Base-by-base conservation (phyloP, 23 tunicate species). In the Ascidia mentula region DNA sequence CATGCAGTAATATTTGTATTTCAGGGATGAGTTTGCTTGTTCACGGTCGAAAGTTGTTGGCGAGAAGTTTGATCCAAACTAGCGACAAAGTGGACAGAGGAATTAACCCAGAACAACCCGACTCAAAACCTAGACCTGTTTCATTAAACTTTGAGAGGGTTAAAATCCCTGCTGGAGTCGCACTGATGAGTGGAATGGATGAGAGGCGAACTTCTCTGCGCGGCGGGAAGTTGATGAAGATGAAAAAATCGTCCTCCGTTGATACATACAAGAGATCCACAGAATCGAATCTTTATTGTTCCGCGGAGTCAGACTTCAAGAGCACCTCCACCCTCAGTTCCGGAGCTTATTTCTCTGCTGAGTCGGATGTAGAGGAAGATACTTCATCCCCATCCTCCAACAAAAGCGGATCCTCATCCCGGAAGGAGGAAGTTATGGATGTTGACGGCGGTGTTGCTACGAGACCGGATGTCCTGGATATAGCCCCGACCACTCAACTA, bases 261-360 rank as follows among this genome's bases (percentile, higher is more conserved):
- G 65, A 53, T 1, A 20, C 24, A 20, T 53, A 53, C 65, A 53
- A 53, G 13, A 26, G 65, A 26, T 87, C 92, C 0, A 87, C 87
- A 18, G 92, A 87, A 28, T 87, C 92, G 0, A 81, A 87, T 45
- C 69, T 87, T 32, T 87, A 75, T 35, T 53, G 77, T 12, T 87
- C 92, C 0, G 92, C 92, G 0, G 92, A 87, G 69, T 87, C 92
- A 5, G 92, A 81, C 40, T 87, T 87, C 31, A 69, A 72, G 33
- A 87, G 92, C 86, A 81, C 86, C 0, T 69, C 92, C 6, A 81
- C 92, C 8, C 36, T 87, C 18, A 82, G 76, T 77, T 72, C 82
- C 13, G 98, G 88, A 6, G 76, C 72, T 30, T 93, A 80, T 72
- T 82, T 59, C 40, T 93, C 98, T 9, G 98, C 98, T 0, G 98